Evolutionary conservation across 2,888 invertebrate species (phyloP), one percentile per base, ranked within the genome.

Genomic region (Cryptocheilus praepositus): DNA sequence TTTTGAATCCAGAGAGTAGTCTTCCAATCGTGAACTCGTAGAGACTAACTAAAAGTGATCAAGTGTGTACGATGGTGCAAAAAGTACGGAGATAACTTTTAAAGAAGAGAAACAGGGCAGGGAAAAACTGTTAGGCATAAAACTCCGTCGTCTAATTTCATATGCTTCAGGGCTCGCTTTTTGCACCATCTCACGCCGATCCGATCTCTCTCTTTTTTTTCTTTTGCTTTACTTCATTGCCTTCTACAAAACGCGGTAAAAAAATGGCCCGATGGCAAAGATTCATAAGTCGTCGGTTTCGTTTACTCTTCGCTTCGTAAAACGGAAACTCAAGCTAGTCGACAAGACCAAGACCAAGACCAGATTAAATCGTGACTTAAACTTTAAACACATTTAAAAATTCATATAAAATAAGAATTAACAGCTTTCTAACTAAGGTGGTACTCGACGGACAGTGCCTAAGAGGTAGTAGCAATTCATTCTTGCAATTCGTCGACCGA

Each of bases 401-500:
- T 73, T 78, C 77, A 82, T 82, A 83, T 72, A 81, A 84, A 84
- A 83, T 82, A 70, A 80, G 76, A 83, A 73, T 79, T 77, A 76
- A 78, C 77, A 73, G 76, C 76, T 78, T 73, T 70, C 75, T 83
- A 83, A 77, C 74, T 80, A 83, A 77, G 73, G 75, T 79, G 80
- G 81, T 78, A 78, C 74, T 82, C 79, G 81, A 83, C 76, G 79
- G 83, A 85, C 77, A 85, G 79, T 84, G 75, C 78, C 83, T 83
- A 83, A 84, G 87, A 87, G 86, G 86, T 86, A 85, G 85, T 83
- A 83, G 76, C 64, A 67, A 70, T 77, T 73, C 64, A 76, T 68
- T 73, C 59, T 72, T 64, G 51, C 74, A 49, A 61, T 70, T 70
- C 57, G 65, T 56, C 58, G 64, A 68, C 74, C 68, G 81, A 83